Percentiles rank a stretch among this genome's conserved stretches.
These are phyloP conservation scores for Lycaena phlaeas DNA, from an alignment of 2,888 invertebrate species.

Conservation along the genomic window DNA sequence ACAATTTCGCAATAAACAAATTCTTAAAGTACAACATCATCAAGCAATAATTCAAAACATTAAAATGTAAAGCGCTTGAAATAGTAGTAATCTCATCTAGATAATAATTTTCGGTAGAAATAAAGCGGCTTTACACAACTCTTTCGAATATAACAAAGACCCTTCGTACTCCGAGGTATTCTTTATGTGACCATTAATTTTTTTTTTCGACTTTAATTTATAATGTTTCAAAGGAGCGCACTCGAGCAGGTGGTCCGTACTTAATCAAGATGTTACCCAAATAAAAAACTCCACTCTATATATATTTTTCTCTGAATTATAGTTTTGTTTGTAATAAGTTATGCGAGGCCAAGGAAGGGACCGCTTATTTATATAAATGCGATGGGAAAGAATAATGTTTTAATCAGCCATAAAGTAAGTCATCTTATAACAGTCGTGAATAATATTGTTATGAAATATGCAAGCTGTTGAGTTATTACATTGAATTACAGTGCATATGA, in stretches of 20 bases:
- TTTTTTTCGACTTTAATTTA: constrained; percentile 60
- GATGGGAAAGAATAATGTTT: constrained; percentile 60
- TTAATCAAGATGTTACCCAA: constrained; percentile 71
- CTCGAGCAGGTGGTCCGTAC: constrained; percentile 67
- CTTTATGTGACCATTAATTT: constrained; percentile 59
- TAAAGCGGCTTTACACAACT: constrained; percentile 33
- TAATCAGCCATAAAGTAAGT: constrained; percentile 56
- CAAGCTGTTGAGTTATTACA: no score
- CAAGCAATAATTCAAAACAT: no score
- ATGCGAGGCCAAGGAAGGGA: constrained; percentile 38
- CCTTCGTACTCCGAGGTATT: constrained; percentile 55
- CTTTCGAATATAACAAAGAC: constrained; percentile 42
- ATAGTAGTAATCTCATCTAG: constrained; percentile 3
- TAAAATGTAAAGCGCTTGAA: no score
- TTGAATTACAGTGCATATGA: no score
- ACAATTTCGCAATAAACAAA: no score
- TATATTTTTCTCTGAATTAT: constrained; percentile 62
- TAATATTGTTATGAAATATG: background rate
- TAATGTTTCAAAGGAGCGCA: constrained; percentile 46
- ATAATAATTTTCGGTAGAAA: constrained; percentile 29
- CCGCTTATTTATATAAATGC: constrained; percentile 55
- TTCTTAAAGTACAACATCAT: no score
- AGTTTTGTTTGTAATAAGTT: constrained; percentile 52
- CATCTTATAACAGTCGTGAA: background rate
- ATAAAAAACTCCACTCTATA: constrained; percentile 53